Evolutionary conservation across 2,888 invertebrate species (phyloP), one percentile per base, ranked within the genome.

Genomic region (Tetragnatha montana): DNA sequence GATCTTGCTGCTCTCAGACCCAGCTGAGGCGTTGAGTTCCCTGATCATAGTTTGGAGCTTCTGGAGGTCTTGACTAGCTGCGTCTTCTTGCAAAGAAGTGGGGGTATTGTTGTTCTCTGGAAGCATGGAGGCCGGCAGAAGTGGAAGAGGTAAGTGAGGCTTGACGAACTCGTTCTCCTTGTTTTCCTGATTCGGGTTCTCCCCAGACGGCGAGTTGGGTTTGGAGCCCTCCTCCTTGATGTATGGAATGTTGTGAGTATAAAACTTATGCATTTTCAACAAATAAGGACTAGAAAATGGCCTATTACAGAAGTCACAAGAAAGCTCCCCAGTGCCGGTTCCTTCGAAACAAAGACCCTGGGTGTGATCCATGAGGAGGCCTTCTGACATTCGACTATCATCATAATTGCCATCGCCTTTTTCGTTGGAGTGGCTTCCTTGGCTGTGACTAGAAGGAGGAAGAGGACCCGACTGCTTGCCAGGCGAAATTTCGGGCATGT

Each of bases 21-120:
- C 87, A 19, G 92, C 91, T 81, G 47, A 94, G 93, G 7, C 97
- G 93, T 97, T 98, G 92, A 97, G 94, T 94, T 97, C 98, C 92
- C 96, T 95, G 92, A 97, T 97, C 97, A 97, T 98, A 22, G 97
- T 97, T 93, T 98, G 97, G 87, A 98, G 94, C 93, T 97, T 97
- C 91, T 97, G 96, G 17, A 98, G 94, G 93, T 97, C 97, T 93
- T 97, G 97, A 92, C 96, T 97, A 82, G 97, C 96, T 88, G 93
- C 92, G 68, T 92, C 91, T 91, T 87, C 87, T 81, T 81, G 84
- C 75, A 87, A 81, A 73, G 81, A 87, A 49, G 89, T 89, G 8
- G 88, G 87, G 21, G 79, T 80, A 49, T 71, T 91, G 19, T 89
- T 89, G 35, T 35, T 35, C 4, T 35, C 35, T 35, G 87, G 78